Base-by-base conservation (phyloP, 30 jellyfish, hydroid and myxozoan genomes). In the Nemopilema nomurai region DNA sequence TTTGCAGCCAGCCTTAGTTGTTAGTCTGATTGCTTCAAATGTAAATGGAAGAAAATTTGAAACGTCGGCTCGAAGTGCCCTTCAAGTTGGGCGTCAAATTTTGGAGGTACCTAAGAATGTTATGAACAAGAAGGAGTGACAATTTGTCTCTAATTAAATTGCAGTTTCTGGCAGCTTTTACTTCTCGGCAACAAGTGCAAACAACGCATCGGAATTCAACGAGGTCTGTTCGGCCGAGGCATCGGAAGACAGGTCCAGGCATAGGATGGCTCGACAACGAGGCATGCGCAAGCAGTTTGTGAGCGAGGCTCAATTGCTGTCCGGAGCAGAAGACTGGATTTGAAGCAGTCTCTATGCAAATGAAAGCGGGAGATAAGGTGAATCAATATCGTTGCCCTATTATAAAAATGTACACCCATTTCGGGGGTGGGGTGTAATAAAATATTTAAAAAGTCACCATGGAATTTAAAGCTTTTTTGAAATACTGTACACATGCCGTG, bases 101-200 rank as follows among this genome's bases (percentile, higher is more conserved):
- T n/a, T n/a, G n/a, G n/a, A n/a, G n/a, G n/a, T n/a, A n/a, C n/a
- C n/a, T n/a, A n/a, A n/a, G n/a, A n/a, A n/a, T n/a, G n/a, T n/a
- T n/a, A n/a, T n/a, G n/a, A n/a, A 3, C 13, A 41, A 41, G 6
- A 41, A 41, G 13, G 57, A 41, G 57, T 6, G 13, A 41, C 13
- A 3, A 3, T 3, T 41, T 41, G 6, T 13, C 57, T 3, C 13
- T 41, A 13, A 41, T 62, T 64, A 57, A 28, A 17, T 33, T 84
- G 0, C 67, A 84, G 92, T 73, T 27, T 73, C 92, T 57, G 87
- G 71, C 25, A 84, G 92, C 63, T 84, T 84, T 64, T 84, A 84
- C 67, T 84, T 71, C 73, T 73, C 92, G 0, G 87, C 92, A 19
- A 21, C 92, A 28, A 84, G 92, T 62, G 87, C 66, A 8, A 68